Base-by-base conservation (phyloP, 23 tunicate species). In the Ciona savignyi region DNA sequence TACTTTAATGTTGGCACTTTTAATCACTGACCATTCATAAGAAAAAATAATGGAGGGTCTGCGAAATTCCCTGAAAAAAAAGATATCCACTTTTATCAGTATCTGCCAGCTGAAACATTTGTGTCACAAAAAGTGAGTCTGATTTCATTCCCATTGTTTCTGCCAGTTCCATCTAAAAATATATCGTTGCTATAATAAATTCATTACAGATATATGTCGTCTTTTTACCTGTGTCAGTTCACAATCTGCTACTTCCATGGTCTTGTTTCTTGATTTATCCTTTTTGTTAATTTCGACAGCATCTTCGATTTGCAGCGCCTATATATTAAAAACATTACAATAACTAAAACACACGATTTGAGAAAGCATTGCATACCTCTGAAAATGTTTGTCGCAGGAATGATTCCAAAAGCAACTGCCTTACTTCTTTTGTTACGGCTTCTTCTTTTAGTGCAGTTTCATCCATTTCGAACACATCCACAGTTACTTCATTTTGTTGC, bases 21-120 rank as follows among this genome's bases (percentile, higher is more conserved):
- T n/a, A n/a, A n/a, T n/a, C n/a, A 91, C n/a, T n/a, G n/a, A n/a
- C 97, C 97, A 61, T 85, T 91, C 97, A 91, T 91, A 25, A 91
- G 86, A 60, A 91, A 35, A 60, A 85, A 77, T 0, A 85, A n/a
- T n/a, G n/a, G 66, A 2, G 85, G 79, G 79, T 91, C 97, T 2
- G 86, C 84, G 86, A 65, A 91, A 85, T 51, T 91, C 97, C n/a
- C 79, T 77, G 74, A 72, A 85, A 86, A 4, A 86, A 84, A 20
- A 91, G 80, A 35, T 91, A 91, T 23, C 97, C 97, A 60, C 97
- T 91, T 3, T 84, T 66, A 71, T 91, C 91, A 21, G 73, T 75
- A 65, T 91, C 97, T 4, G 97, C 97, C 27, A 84, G 68, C 64
- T 80, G 78, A 77, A 91, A 91, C 82, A 91, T 91, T 80, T 77